Evolutionary conservation across 2,797 vertebrate genomes (phyloP).

Genomic region (Oryzias dopingdopingensis): DNA sequence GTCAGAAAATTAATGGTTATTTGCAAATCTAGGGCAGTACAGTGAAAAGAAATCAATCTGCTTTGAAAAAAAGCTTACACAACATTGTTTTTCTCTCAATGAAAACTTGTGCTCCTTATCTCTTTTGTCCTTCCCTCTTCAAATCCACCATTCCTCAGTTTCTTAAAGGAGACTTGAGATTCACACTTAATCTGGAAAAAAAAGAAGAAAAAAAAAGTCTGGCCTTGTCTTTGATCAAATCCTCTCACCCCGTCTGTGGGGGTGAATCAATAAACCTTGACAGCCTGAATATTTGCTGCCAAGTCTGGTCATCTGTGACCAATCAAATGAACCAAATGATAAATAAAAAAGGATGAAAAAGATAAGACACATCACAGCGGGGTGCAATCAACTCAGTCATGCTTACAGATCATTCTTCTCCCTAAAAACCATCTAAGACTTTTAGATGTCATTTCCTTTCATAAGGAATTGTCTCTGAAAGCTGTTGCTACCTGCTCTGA

Average conservation of each 20-base stretch:
- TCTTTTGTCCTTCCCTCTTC: not conserved
- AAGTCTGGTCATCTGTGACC: conserved; percentile 48
- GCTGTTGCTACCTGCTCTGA: not conserved
- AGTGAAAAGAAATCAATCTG: not conserved
- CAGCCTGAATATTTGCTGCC: conserved; percentile 41
- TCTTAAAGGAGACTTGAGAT: conserved; percentile 20
- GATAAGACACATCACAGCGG: conserved; percentile 23
- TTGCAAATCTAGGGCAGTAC: not conserved
- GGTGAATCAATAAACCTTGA: conserved; percentile 49
- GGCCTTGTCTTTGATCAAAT: conserved; percentile 24
- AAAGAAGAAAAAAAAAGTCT: not conserved
- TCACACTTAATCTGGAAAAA: conserved; percentile 27
- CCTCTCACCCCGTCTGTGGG: conserved; percentile 23
- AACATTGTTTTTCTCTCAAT: not conserved
- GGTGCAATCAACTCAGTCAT: conserved; percentile 19
- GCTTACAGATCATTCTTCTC: not conserved
- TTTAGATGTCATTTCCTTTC: conserved; percentile 14
- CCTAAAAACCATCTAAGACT: conserved; percentile 16
- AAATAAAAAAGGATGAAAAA: conserved; percentile 10
- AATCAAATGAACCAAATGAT: conserved; percentile 17
- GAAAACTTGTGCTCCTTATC: not conserved
- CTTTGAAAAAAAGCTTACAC: not conserved
- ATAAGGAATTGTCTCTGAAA: conserved; percentile 14
- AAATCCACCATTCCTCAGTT: conserved; percentile 1
- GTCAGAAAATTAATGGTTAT: not conserved